phyloP scores from a whole-genome alignment of 2,888 invertebrate species.

The Arge pagana region DNA sequence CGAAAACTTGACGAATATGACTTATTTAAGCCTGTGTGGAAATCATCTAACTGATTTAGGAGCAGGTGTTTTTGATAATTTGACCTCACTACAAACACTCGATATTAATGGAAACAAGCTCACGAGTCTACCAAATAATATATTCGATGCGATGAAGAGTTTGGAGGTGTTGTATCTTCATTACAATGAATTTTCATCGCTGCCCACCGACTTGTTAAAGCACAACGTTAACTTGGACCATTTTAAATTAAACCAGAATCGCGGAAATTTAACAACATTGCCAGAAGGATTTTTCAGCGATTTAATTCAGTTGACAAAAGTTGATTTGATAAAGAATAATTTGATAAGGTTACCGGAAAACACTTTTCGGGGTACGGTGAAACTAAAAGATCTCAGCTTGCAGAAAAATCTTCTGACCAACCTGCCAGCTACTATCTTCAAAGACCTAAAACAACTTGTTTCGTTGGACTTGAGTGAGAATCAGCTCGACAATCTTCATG shows the following conservation, averaged over 20 bases:
- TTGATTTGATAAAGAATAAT: slow-evolving; percentile 65
- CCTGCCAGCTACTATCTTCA: slow-evolving; percentile 68
- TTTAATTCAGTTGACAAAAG: slow-evolving; percentile 62
- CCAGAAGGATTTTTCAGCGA: slow-evolving; percentile 67
- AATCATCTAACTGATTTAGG: slow-evolving; percentile 70
- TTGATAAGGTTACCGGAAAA: slow-evolving; percentile 66
- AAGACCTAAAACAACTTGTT: slow-evolving; percentile 66
- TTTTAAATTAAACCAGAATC: slow-evolving; percentile 53
- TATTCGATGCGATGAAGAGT: slow-evolving; percentile 67
- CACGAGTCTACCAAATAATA: slow-evolving; percentile 64
- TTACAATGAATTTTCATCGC: slow-evolving; percentile 68
- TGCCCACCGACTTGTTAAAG: slow-evolving; percentile 66
- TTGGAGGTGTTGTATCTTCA: slow-evolving; percentile 69
- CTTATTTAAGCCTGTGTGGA: slow-evolving; percentile 70
- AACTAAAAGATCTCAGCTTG: slow-evolving; percentile 66
- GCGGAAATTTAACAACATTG: slow-evolving; percentile 61
- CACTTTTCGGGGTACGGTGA: slow-evolving; percentile 65
- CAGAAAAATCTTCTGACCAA: slow-evolving; percentile 59
- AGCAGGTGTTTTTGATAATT: slow-evolving; percentile 67
- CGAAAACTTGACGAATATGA: slow-evolving; percentile 64
- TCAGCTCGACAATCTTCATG: slow-evolving; percentile 63
- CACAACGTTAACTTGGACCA: slow-evolving; percentile 62
- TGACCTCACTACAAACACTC: slow-evolving; percentile 67
- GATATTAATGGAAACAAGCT: slow-evolving; percentile 73
- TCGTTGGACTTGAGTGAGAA: slow-evolving; percentile 72